These are phyloP conservation scores for Coelopa pilipes DNA, from an alignment of 2,888 invertebrate species.

Conservation along the genomic window DNA sequence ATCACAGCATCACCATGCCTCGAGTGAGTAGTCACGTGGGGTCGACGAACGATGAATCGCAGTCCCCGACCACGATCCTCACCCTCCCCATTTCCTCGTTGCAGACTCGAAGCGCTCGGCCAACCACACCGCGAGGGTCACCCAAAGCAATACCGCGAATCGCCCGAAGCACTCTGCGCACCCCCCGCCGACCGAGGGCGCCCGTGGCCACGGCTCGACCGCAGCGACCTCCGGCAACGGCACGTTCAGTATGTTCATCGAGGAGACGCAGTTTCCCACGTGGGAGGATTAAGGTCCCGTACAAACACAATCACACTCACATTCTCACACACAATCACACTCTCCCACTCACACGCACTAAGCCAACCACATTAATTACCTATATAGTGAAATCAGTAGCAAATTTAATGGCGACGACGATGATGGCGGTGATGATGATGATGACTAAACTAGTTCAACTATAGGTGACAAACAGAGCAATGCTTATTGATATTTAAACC, in stretches of 20 bases:
- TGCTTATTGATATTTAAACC: conserved; percentile 33
- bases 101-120: conserved; percentile 47
- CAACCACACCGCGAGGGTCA: conserved; percentile 60
- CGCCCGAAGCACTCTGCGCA: conserved; percentile 56
- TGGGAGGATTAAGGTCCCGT: conserved; percentile 73
- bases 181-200: conserved; percentile 49
- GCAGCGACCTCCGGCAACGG: conserved; percentile 54
- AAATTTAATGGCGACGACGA: too few species aligned
- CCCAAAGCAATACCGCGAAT: conserved; percentile 58
- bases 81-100: too few species aligned
- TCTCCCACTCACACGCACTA: too few species aligned
- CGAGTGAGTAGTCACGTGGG: conserved; percentile 46
- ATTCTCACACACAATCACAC: too few species aligned
- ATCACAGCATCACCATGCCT: conserved; percentile 31
- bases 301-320: background rate
- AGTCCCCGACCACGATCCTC: too few species aligned
- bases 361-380: background rate
- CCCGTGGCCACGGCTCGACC: conserved; percentile 44
- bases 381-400: background rate
- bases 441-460: conserved; percentile 23
- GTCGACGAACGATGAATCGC: background rate
- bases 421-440: too few species aligned
- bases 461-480: conserved; percentile 36
- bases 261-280: conserved; percentile 72
- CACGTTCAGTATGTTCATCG: conserved; percentile 70